Percentiles rank a stretch among this genome's conserved stretches.
Conservation (phyloP, 2,888 invertebrate species). For the Xiphydria camelus region DNA sequence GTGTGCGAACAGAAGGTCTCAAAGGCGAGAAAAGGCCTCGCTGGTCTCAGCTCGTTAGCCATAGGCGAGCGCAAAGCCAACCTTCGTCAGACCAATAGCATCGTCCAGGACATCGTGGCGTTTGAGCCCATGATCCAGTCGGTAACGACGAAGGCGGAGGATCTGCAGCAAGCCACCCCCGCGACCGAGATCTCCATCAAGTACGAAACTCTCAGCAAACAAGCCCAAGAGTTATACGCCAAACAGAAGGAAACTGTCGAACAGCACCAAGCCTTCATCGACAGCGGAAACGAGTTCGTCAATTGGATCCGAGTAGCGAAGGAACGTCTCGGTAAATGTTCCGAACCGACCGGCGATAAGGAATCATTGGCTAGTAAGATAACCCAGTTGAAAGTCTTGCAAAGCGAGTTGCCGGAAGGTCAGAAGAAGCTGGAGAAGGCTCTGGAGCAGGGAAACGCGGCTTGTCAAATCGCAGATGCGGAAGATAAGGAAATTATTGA, state of each 20-base stretch:
- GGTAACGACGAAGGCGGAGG: slow-evolving; percentile 90
- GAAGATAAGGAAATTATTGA: slow-evolving; percentile 90
- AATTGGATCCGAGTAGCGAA: slow-evolving; percentile 92
- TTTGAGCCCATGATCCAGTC: slow-evolving; percentile 98
- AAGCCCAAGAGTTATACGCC: slow-evolving; percentile 86
- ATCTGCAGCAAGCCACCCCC: slow-evolving; percentile 86
- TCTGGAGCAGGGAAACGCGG: slow-evolving; percentile 81
- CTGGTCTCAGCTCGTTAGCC: slow-evolving; percentile 77
- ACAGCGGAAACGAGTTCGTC: slow-evolving; percentile 88
- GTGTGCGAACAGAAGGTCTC: slow-evolving; percentile 83
- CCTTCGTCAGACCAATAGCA: slow-evolving; percentile 87
- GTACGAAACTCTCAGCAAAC: slow-evolving; percentile 86
- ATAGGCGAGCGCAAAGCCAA: slow-evolving; percentile 87
- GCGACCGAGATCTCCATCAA: slow-evolving; percentile 90
- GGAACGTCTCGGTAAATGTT: slow-evolving; percentile 87
- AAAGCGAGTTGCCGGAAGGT: slow-evolving; percentile 82
- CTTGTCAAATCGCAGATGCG: slow-evolving; percentile 81
- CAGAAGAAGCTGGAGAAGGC: slow-evolving; percentile 82
- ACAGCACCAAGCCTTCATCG: slow-evolving; percentile 88
- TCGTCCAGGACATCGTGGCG: slow-evolving; percentile 94
- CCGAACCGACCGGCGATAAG: slow-evolving; percentile 90
- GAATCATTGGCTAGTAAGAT: slow-evolving; percentile 85
- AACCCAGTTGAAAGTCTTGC: slow-evolving; percentile 81
- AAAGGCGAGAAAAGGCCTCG: slow-evolving; percentile 77
- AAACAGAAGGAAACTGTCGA: slow-evolving; percentile 89